Conservation (phyloP, 2,888 invertebrate species). For the Trissolcus brochymenae region DNA sequence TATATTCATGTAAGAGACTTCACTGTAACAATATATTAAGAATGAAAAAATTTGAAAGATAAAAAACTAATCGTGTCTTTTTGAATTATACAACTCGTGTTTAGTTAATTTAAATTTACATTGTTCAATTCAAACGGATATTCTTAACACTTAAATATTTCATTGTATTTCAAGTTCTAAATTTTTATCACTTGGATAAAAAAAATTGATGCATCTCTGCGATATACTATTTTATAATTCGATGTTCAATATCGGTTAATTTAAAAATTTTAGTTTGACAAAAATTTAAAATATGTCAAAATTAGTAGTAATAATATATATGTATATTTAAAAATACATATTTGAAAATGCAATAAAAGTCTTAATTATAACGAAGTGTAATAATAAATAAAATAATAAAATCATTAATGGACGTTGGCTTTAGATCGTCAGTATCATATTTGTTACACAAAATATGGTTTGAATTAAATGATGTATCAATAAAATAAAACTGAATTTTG, state of each 20-base stretch:
- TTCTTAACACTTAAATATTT: neutral
- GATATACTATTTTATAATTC: conserved; percentile 7
- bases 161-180: neutral
- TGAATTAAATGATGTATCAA: too few relatives aligned
- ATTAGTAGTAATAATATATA: neutral
- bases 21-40: too few relatives aligned
- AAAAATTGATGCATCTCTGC: neutral
- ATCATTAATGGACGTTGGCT: too few relatives aligned
- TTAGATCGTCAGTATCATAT: too few relatives aligned
- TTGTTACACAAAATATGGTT: too few relatives aligned
- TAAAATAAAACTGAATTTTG: too few relatives aligned
- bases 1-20: too few relatives aligned
- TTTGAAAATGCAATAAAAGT: conserved; percentile 9
- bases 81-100: too few relatives aligned
- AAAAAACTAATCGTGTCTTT: too few relatives aligned
- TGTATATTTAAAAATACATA: conserved; percentile 12
- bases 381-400: neutral
- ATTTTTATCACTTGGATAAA: conserved; percentile 1
- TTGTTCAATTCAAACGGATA: conserved; percentile 1
- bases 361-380: neutral
- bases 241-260: conserved; percentile 7
- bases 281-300: neutral
- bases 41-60: too few relatives aligned
- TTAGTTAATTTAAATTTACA: too few relatives aligned
- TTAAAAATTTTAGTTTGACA: neutral